Evolutionary conservation across 1,140 invertebrate species (phyloP), one percentile per base, ranked within the genome.

Genomic region (Caenorhabditis tropicalis): DNA sequence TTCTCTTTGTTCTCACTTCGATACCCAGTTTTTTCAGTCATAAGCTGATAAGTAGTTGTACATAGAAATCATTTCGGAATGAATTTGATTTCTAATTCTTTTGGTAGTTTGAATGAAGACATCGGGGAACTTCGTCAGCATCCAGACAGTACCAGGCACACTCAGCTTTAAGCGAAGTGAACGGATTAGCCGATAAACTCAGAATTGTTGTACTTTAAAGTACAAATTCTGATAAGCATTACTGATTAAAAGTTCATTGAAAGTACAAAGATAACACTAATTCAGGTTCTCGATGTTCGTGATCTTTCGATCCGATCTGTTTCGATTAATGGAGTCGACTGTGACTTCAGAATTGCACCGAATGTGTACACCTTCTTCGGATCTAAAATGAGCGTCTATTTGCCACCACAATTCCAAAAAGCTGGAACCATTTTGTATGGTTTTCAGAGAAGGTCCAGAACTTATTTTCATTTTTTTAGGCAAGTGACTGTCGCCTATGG

Each of bases 221-320:
- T 48, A 12, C 36, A 79, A 2, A 79, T 16, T 21, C 9, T 79
- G 46, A 79, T 24, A 79, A 43, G 29, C 19, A 70, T 24, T 21
- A 27, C 27, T 27, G 16, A n/a, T 60, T 60, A 46, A 80, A 46
- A 43, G 21, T 48, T 1, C 0, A 15, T 6, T 21, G 36, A 81
- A 81, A 81, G 39, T 81, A 39, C 16, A 15, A 39, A 19, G 70
- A 79, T 79, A 79, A 48, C 19, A 43, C 21, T 12, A 9, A 83
- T 92, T 82, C 88, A 96, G 95, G 92, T 96, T 89, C 92, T 97
- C 86, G 96, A 97, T 92, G 93, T 94, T 10, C 93, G 93, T 87
- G 93, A 95, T 87, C 91, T 96, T 19, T 93, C 92, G 16, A 94
- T 97, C 56, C 86, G 86, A 1, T 88, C 86, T 51, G 92, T 94